A percentile compares a stretch with the other conserved stretches of the same genome.
phyloP scores from a whole-genome alignment of 2,888 invertebrate species.

The Tuta absoluta region DNA sequence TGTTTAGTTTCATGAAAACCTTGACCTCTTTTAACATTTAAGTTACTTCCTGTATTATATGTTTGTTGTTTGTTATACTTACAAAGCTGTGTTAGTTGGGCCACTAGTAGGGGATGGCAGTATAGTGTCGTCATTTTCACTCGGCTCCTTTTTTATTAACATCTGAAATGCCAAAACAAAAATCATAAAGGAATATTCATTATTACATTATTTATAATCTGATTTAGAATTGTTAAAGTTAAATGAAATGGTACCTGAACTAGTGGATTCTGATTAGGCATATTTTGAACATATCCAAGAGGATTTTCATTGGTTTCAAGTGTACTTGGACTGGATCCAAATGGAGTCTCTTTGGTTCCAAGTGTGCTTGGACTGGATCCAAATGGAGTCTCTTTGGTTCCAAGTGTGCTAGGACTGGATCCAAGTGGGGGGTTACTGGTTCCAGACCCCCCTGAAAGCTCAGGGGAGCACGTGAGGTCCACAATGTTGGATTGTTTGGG shows the following conservation, averaged over 20 bases:
- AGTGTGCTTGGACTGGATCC: too few relatives aligned
- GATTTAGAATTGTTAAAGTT: too few relatives aligned
- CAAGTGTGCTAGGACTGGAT: too few relatives aligned
- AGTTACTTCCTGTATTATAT: too few relatives aligned
- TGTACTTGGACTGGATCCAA: too few relatives aligned
- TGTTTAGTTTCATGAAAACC: too few relatives aligned
- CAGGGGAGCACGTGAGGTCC: constrained; percentile 65
- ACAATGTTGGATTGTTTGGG: constrained; percentile 48
- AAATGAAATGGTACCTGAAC: constrained; percentile 3
- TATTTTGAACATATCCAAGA: not conserved
- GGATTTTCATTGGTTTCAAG: too few relatives aligned
- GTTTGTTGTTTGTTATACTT: constrained; percentile 36
- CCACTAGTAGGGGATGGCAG: constrained; percentile 71
- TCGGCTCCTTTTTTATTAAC: constrained; percentile 59
- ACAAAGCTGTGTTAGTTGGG: constrained; percentile 36
- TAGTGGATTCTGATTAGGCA: not conserved
- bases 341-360: too few relatives aligned
- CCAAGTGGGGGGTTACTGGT: not conserved
- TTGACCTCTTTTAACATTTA: too few relatives aligned
- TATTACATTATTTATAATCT: too few relatives aligned
- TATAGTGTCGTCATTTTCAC: constrained; percentile 72
- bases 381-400: too few relatives aligned
- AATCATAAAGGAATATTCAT: not conserved
- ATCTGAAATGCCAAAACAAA: constrained; percentile 44
- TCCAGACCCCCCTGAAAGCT: constrained; percentile 41